These are phyloP conservation scores for Rhagoletis zephyria DNA, from an alignment of 1,140 invertebrate species.

Conservation along the genomic window DNA sequence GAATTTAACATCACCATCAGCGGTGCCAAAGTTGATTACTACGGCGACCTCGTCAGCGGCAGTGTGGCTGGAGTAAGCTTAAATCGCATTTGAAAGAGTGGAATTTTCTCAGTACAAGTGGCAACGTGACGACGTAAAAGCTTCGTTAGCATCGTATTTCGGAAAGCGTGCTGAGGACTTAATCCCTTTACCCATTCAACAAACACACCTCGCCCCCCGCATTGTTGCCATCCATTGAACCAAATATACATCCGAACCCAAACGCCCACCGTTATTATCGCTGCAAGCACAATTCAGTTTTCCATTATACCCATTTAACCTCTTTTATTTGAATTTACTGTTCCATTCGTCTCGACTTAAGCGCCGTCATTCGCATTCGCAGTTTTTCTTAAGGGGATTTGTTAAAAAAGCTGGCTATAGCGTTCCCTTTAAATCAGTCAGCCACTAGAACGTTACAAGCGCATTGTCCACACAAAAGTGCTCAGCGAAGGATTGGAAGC, in stretches of 20 bases:
- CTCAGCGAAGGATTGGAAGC: not conserved
- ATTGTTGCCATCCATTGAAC: not conserved
- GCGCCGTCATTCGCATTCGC: conserved; percentile 31
- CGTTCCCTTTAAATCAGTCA: conserved; percentile 29
- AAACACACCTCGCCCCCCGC: not conserved
- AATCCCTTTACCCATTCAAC: conserved; percentile 19
- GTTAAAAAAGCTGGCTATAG: conserved; percentile 37
- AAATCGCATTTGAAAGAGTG: conserved; percentile 50
- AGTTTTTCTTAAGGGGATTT: conserved; percentile 48
- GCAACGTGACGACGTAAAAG: conserved; percentile 26
- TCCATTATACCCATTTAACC: conserved; percentile 45
- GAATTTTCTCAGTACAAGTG: conserved; percentile 48
- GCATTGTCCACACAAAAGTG: conserved; percentile 36
- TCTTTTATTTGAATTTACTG: conserved; percentile 47
- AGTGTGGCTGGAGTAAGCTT: conserved; percentile 37
- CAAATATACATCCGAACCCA: not conserved
- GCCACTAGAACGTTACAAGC: conserved; percentile 2
- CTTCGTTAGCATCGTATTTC: conserved; percentile 39
- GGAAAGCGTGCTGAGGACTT: conserved; percentile 30
- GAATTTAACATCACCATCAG: conserved; percentile 47
- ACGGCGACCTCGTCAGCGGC: not conserved
- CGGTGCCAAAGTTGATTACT: conserved; percentile 34
- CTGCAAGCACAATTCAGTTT: conserved; percentile 44
- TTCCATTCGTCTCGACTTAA: conserved; percentile 44
- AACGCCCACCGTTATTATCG: conserved; percentile 19